These are phyloP conservation scores for Eristalis arbustorum DNA, from an alignment of 2,888 invertebrate species.

Conservation along the genomic window DNA sequence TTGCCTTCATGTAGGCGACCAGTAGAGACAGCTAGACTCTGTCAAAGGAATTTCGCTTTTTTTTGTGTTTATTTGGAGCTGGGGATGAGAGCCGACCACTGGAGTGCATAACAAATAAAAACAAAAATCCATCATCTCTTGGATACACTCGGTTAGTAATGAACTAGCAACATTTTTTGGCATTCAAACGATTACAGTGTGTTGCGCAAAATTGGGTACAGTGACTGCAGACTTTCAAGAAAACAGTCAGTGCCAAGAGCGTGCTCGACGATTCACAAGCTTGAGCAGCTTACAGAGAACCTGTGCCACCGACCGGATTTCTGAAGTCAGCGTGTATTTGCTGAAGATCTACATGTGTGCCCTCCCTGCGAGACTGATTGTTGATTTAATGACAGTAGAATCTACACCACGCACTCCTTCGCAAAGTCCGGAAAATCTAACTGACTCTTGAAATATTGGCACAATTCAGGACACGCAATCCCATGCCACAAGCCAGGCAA, in stretches of 20 bases:
- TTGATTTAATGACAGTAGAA: too few species aligned
- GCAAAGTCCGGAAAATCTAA: too few species aligned
- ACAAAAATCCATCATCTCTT: conserved; percentile 37
- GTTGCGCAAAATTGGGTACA: neutral
- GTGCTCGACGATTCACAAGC: neutral
- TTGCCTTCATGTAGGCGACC: conserved; percentile 7
- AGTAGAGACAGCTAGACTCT: neutral
- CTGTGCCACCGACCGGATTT: too few species aligned
- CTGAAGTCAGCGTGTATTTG: too few species aligned
- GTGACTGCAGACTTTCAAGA: neutral
- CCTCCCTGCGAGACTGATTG: too few species aligned
- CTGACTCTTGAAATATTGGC: too few species aligned
- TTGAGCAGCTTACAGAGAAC: neutral
- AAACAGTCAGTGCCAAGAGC: neutral
- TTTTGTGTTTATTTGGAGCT: neutral
- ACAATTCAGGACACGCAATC: too few species aligned
- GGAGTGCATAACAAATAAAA: conserved; percentile 23
- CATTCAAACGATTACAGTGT: conserved; percentile 13
- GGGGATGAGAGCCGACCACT: neutral
- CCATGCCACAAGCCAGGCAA: too few species aligned
- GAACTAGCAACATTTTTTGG: conserved; percentile 24
- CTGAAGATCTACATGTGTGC: too few species aligned
- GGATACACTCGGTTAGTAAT: conserved; percentile 6
- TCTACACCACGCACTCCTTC: too few species aligned
- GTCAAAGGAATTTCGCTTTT: neutral